phyloP scores from a whole-genome alignment of 2,888 invertebrate species.

The Dyspetes luteomarginatus region DNA sequence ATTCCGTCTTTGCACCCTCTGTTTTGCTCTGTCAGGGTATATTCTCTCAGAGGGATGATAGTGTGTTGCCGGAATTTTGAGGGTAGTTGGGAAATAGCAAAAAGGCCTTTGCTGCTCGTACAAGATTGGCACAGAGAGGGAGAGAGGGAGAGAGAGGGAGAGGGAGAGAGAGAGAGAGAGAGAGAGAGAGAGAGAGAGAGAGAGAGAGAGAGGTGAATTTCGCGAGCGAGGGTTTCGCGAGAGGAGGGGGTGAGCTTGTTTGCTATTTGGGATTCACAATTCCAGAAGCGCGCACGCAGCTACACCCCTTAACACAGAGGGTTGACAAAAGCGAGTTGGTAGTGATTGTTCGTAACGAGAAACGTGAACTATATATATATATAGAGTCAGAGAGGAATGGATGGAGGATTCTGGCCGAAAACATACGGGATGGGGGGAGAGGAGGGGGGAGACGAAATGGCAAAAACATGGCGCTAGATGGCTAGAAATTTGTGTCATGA shows the following conservation, averaged over 20 bases:
- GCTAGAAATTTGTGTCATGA: too few relatives aligned
- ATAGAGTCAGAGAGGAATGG: conserved; percentile 43
- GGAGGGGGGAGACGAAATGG: conserved; percentile 27
- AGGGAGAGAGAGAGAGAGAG: background rate
- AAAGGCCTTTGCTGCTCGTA: conserved; percentile 24
- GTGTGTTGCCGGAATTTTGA: conserved; percentile 27
- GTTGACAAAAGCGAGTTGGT: conserved; percentile 49
- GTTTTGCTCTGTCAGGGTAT: background rate
- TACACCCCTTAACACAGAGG: conserved; percentile 51
- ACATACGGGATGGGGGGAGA: conserved; percentile 27
- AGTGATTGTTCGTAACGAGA: conserved; percentile 18
- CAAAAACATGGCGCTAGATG: too few relatives aligned
- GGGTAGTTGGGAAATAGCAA: too few relatives aligned
- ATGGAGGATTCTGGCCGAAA: conserved; percentile 41
- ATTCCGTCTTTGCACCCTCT: conserved; percentile 4
- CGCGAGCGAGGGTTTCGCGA: too few relatives aligned
- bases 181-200: background rate
- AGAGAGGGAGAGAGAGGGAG: conserved; percentile 1
- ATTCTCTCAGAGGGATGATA: conserved; percentile 46
- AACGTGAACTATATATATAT: conserved; percentile 7
- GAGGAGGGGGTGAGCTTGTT: conserved; percentile 63
- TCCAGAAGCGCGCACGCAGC: conserved; percentile 53
- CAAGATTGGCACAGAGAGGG: conserved; percentile 34
- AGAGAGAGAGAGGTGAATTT: conserved; percentile 4
- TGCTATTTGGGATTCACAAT: conserved; percentile 73